A percentile compares a stretch with the other conserved stretches of the same genome.
These are phyloP conservation scores for Atta texana DNA, from an alignment of 1,140 invertebrate genomes.

Conservation along the genomic window DNA sequence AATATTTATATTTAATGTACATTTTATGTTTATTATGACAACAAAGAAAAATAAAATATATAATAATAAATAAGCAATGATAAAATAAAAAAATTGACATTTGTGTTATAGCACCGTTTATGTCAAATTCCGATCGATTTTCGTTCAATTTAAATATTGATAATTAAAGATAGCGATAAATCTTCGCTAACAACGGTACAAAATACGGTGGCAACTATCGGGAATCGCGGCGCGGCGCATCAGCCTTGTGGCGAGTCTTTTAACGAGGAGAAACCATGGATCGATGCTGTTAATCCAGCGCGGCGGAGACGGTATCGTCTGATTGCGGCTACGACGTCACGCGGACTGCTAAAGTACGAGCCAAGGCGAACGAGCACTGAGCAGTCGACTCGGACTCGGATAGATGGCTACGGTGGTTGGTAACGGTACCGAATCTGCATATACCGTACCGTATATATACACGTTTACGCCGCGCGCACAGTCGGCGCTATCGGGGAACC, in stretches of 20 bases:
- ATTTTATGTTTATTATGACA: no score
- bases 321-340: slow-evolving; percentile 59
- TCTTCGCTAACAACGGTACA: slow-evolving; percentile 19
- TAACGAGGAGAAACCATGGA: slow-evolving; percentile 66
- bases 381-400: slow-evolving; percentile 55
- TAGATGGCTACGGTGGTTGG: slow-evolving; percentile 62
- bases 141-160: background rate
- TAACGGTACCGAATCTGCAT: slow-evolving; percentile 77
- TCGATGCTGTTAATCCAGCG: slow-evolving; percentile 56
- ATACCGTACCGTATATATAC: slow-evolving; percentile 43
- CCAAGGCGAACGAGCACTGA: slow-evolving; percentile 61
- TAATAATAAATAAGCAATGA: background rate
- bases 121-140: background rate
- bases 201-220: slow-evolving; percentile 53
- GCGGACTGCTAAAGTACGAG: slow-evolving; percentile 45
- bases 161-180: slow-evolving; percentile 35
- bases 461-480: slow-evolving; percentile 50
- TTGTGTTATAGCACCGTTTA: background rate
- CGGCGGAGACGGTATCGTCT: slow-evolving; percentile 48
- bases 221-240: slow-evolving; percentile 49
- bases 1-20: no score
- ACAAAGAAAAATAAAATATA: background rate
- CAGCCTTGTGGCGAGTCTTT: slow-evolving; percentile 50
- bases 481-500: slow-evolving; percentile 64
- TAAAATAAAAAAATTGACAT: background rate